phyloP scores from a whole-genome alignment of 1,140 invertebrate genomes.

The Druon quercuslanigerum region DNA sequence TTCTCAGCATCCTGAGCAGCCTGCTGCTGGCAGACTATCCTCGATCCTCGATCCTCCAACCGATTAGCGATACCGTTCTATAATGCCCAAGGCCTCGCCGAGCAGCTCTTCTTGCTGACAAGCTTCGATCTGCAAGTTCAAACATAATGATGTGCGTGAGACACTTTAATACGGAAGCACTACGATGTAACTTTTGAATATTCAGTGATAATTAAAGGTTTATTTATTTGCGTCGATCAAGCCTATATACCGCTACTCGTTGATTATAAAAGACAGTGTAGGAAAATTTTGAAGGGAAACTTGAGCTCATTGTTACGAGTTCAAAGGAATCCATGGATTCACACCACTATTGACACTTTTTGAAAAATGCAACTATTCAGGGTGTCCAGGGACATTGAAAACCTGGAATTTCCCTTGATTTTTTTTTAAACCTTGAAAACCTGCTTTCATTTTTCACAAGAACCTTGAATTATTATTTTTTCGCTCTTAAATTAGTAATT shows the following conservation, averaged over 20 bases:
- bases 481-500: too few relatives aligned
- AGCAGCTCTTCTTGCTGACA: neutral
- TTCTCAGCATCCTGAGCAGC: conserved; percentile 67
- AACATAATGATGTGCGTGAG: conserved; percentile 13
- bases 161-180: conserved; percentile 11
- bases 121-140: conserved; percentile 44
- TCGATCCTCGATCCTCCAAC: conserved; percentile 8
- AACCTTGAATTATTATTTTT: too few relatives aligned
- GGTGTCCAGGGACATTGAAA: too few relatives aligned
- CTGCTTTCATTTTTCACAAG: too few relatives aligned
- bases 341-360: too few relatives aligned
- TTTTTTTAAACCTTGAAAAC: too few relatives aligned
- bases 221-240: neutral
- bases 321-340: too few relatives aligned
- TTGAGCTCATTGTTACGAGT: too few relatives aligned
- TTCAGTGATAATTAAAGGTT: neutral
- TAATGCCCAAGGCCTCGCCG: conserved; percentile 10
- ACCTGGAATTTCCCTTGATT: too few relatives aligned
- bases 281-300: too few relatives aligned
- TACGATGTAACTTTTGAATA: conserved; percentile 19
- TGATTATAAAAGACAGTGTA: too few relatives aligned
- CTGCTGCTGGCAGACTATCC: conserved; percentile 30
- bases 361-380: too few relatives aligned
- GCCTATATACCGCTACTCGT: neutral
- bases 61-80: conserved; percentile 18